Evolutionary conservation across 2,888 invertebrate species (phyloP).

Genomic region (Esperia sulphurella): DNA sequence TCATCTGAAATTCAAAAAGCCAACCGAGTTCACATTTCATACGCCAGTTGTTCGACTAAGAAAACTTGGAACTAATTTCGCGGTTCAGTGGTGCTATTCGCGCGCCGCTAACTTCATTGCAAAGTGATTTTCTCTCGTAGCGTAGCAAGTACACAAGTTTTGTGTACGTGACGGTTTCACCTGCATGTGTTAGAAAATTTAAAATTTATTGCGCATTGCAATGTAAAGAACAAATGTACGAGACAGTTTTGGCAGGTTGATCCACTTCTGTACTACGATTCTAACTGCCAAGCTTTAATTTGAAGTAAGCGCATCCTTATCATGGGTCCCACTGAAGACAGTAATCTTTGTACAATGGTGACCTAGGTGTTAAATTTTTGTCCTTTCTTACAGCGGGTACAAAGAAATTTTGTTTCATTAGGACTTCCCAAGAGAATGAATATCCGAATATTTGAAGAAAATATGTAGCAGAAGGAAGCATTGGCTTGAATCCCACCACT

Average conservation of each 20-base stretch:
- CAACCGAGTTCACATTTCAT: slow-evolving; percentile 50
- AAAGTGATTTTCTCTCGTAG: slow-evolving; percentile 71
- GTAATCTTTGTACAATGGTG: too few species aligned
- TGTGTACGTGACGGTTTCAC: slow-evolving; percentile 35
- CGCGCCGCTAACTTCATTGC: slow-evolving; percentile 68
- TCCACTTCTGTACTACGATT: too few species aligned
- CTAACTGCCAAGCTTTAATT: too few species aligned
- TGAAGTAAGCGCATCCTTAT: too few species aligned
- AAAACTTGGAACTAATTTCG: slow-evolving; percentile 72
- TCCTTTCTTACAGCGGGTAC: too few species aligned
- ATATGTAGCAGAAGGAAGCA: too few species aligned
- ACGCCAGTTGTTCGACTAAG: slow-evolving; percentile 49
- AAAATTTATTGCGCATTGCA: slow-evolving; percentile 1
- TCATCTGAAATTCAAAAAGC: slow-evolving; percentile 34
- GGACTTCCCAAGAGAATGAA: too few species aligned
- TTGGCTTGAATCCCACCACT: too few species aligned
- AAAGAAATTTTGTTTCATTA: too few species aligned
- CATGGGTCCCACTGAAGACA: too few species aligned
- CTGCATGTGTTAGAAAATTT: slow-evolving; percentile 23
- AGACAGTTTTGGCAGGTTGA: background rate
- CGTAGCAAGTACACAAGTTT: slow-evolving; percentile 38
- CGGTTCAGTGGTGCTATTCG: slow-evolving; percentile 69
- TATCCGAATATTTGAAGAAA: too few species aligned
- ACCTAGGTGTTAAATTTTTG: too few species aligned
- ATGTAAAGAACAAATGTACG: background rate